Percentiles rank a stretch among this genome's conserved stretches.
Evolutionary conservation across 2,797 vertebrate genomes (phyloP).

Genomic region (Helicolenus hilgendorfi): DNA sequence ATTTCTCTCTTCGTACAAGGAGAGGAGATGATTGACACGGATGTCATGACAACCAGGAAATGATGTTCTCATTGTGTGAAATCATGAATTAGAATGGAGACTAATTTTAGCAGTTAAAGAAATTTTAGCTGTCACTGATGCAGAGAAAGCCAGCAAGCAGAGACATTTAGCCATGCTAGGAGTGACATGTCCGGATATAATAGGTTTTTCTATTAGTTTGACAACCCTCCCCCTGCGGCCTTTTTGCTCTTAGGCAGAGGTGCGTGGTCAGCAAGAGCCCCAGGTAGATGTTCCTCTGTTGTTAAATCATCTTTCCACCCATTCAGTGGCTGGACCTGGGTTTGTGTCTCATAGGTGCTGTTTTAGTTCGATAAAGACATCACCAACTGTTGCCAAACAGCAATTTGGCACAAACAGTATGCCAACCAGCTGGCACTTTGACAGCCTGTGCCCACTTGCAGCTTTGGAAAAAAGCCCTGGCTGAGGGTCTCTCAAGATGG

Average conservation of each 20-base stretch:
- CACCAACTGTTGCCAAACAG: conserved; percentile 10
- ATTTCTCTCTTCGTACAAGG: not conserved
- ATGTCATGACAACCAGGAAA: conserved; percentile 36
- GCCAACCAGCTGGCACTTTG: conserved; percentile 1
- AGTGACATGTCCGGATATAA: not conserved
- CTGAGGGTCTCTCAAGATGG: not conserved
- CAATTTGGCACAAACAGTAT: not conserved
- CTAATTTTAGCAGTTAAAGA: conserved; percentile 41
- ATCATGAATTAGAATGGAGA: conserved; percentile 8
- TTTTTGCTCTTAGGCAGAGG: not conserved
- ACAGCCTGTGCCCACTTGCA: not conserved
- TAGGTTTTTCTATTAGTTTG: not conserved
- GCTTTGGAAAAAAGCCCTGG: conserved; percentile 11
- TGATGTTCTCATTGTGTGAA: conserved; percentile 21
- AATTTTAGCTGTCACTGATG: not conserved
- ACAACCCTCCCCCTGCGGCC: not conserved
- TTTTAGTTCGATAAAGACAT: conserved; percentile 6
- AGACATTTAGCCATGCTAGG: not conserved
- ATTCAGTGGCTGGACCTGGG: not conserved
- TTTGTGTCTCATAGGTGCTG: not conserved
- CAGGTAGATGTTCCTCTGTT: not conserved
- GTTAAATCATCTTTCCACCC: not conserved
- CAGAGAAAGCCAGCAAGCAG: not conserved
- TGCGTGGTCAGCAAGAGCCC: not conserved
- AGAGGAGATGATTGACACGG: conserved; percentile 37